These are phyloP conservation scores for Sinodicranocentrus sp. DNA, from an alignment of 2,888 invertebrate species.

Conservation along the genomic window DNA sequence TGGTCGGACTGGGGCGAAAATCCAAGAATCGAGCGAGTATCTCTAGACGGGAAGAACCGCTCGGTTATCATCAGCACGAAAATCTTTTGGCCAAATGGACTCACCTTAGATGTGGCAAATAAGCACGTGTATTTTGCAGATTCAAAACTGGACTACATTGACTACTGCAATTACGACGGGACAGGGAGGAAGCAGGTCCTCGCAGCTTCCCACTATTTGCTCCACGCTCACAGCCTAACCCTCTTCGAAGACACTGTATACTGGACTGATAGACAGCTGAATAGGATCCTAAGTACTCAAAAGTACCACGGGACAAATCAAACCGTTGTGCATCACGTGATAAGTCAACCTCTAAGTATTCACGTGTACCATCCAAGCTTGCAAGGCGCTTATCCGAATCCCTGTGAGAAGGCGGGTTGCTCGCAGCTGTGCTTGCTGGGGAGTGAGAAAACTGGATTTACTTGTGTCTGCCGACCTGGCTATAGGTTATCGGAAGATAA, in stretches of 20 bases:
- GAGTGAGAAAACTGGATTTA: conserved; percentile 81
- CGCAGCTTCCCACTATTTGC: conserved; percentile 92
- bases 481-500: conserved; percentile 82
- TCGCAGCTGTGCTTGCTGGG: conserved; percentile 92
- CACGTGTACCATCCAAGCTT: conserved; percentile 96
- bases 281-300: conserved; percentile 89
- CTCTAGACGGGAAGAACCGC: conserved; percentile 95
- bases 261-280: conserved; percentile 97
- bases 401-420: conserved; percentile 88
- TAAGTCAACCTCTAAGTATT: conserved; percentile 96
- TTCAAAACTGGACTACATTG: conserved; percentile 97
- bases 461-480: conserved; percentile 95
- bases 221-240: conserved; percentile 97
- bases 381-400: conserved; percentile 89
- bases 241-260: conserved; percentile 97
- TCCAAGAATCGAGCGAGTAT: conserved; percentile 95
- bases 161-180: conserved; percentile 98
- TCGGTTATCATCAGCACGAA: conserved; percentile 93
- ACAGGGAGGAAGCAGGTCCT: conserved; percentile 92
- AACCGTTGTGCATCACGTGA: conserved; percentile 95
- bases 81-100: conserved; percentile 98
- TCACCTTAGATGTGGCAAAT: conserved; percentile 96
- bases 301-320: conserved; percentile 95
- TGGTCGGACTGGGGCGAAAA: conserved; percentile 99
- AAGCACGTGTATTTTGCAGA: conserved; percentile 98